Conservation (phyloP, 2,888 invertebrate genomes). For the Tetrapedia diversipes region DNA sequence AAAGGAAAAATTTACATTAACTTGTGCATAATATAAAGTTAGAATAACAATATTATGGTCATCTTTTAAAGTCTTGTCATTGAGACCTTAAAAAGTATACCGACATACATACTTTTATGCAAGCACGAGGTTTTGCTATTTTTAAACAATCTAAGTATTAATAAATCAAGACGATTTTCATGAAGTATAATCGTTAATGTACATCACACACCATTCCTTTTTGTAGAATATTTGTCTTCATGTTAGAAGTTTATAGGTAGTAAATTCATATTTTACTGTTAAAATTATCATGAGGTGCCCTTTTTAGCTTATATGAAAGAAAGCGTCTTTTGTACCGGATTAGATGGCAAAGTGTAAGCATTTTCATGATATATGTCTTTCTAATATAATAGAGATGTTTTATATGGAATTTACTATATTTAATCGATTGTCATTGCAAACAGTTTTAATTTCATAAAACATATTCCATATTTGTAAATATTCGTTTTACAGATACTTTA, state of each 20-base stretch:
- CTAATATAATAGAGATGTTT: constrained; percentile 43
- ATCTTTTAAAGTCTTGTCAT: constrained; percentile 39
- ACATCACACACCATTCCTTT: constrained; percentile 65
- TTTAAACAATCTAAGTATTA: constrained; percentile 59
- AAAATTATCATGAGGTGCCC: constrained; percentile 57
- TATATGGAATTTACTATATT: constrained; percentile 52
- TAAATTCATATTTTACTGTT: constrained; percentile 60
- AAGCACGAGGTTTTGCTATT: constrained; percentile 52
- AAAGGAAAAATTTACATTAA: constrained; percentile 28
- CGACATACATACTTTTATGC: constrained; percentile 33
- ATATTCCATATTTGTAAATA: constrained; percentile 47
- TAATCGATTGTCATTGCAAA: constrained; percentile 44
- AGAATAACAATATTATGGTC: constrained; percentile 35
- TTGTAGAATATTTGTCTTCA: constrained; percentile 63
- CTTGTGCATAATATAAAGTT: constrained; percentile 55
- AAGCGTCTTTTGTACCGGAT: constrained; percentile 56
- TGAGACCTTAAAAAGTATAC: constrained; percentile 42
- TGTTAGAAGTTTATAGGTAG: constrained; percentile 59
- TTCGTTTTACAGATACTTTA: constrained; percentile 29
- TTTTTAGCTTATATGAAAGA: constrained; percentile 48
- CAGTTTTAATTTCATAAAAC: constrained; percentile 41
- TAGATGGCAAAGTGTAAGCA: constrained; percentile 49
- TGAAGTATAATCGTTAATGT: constrained; percentile 57
- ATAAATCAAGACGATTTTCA: constrained; percentile 50
- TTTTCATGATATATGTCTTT: constrained; percentile 51